Evolutionary conservation across 2,113 vertebrate genomes (phyloP), one percentile per base, ranked within the genome.

Genomic region (Toxostoma redivivum): DNA sequence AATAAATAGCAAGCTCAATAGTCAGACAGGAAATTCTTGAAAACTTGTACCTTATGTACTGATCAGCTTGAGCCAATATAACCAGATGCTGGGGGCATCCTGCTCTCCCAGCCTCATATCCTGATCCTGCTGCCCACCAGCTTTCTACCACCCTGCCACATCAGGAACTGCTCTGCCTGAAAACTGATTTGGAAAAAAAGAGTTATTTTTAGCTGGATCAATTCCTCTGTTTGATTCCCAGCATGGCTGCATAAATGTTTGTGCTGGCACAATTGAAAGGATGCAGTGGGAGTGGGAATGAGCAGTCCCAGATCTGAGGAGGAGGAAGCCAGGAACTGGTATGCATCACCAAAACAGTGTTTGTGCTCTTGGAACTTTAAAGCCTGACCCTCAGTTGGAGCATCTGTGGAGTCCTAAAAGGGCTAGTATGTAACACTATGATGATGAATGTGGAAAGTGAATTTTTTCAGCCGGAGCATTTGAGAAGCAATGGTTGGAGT

Each of bases 191-290:
- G 56, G 20, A 3, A 31, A 61, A 51, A 57, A 58, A 15, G 22
- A 54, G 19, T 44, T 95, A 79, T 82, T 95, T 95, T 93, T 93
- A 92, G 25, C 57, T 70, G 40, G 58, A 93, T 96, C 88, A 61
- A 45, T 97, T 90, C 4, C n/a, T 9, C 12, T 64, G 5, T 96
- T 78, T 61, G 71, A 76, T 85, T 88, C 62, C 42, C 58, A 80
- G 42, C 28, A 45, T 0, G 42, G 50, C 50, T 38, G 10, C 53
- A 85, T 31, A 76, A 85, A 80, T 90, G 70, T 93, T 96, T 96
- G 54, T 4, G 11, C 79, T 94, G 82, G 76, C 76, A 51, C 45
- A 88, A 57, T 6, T 76, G 50, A 70, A 87, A 88, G 50, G 88
- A 76, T 83, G 24, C 42, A 44, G 45, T 77, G 79, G 73, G 58